These are phyloP conservation scores for Meloe dianella DNA, from an alignment of 2,888 invertebrate genomes.

Conservation along the genomic window DNA sequence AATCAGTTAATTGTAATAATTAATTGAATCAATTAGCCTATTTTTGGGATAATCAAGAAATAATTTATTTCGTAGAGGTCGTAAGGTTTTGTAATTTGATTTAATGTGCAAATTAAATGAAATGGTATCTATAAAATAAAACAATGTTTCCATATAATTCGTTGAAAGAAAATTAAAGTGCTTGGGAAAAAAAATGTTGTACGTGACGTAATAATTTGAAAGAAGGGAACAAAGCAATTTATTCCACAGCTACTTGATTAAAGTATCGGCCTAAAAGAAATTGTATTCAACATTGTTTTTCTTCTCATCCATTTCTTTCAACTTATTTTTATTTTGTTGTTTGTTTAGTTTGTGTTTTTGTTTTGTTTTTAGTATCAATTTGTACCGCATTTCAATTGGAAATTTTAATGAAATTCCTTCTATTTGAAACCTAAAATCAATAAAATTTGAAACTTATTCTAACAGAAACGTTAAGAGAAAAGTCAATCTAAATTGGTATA, in stretches of 20 bases:
- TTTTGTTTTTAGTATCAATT: slow-evolving; percentile 21
- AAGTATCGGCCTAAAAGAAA: slow-evolving; percentile 42
- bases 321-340: too few relatives aligned
- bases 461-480: slow-evolving; percentile 17
- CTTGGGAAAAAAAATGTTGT: slow-evolving; percentile 35
- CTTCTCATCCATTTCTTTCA: not conserved
- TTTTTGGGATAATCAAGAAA: not conserved
- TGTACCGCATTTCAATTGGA: slow-evolving; percentile 13
- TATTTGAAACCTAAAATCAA: not conserved
- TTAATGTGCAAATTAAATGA: not conserved
- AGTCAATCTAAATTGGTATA: slow-evolving; percentile 29
- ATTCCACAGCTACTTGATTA: slow-evolving; percentile 41
- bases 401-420: slow-evolving; percentile 35
- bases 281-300: slow-evolving; percentile 24
- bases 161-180: slow-evolving; percentile 35
- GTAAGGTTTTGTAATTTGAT: not conserved
- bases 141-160: slow-evolving; percentile 19
- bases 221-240: slow-evolving; percentile 42
- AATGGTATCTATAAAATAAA: not conserved
- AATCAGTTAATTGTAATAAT: not conserved
- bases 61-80: not conserved
- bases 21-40: not conserved
- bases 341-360: too few relatives aligned
- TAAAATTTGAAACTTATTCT: not conserved
- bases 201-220: slow-evolving; percentile 46